Percentiles rank a stretch among this genome's conserved stretches.
These are phyloP conservation scores for Heliothis virescens DNA, from an alignment of 1,140 invertebrate genomes.

Conservation along the genomic window DNA sequence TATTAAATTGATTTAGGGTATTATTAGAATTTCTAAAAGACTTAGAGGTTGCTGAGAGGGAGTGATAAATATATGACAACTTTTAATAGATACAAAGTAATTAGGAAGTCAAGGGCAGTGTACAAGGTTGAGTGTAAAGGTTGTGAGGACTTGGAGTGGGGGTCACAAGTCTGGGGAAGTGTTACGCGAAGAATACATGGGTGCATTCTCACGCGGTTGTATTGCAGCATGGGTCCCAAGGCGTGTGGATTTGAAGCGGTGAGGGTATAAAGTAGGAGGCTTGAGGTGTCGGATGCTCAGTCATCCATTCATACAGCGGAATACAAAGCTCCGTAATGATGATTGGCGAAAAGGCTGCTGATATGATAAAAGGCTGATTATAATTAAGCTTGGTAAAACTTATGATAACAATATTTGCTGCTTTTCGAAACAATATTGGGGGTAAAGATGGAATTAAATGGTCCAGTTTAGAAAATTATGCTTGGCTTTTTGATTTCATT, in stretches of 20 bases:
- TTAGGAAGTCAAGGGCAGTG: too few relatives aligned
- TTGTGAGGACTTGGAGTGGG: conserved; percentile 87
- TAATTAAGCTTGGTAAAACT: too few relatives aligned
- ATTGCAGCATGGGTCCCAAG: conserved; percentile 93
- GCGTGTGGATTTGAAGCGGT: conserved; percentile 90
- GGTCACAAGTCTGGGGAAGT: conserved; percentile 90
- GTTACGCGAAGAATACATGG: conserved; percentile 89
- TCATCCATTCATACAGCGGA: conserved; percentile 89
- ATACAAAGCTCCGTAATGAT: conserved; percentile 88
- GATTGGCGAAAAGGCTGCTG: conserved; percentile 88
- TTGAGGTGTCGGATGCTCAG: conserved; percentile 91
- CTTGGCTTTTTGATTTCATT: neutral
- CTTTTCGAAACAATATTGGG: conserved; percentile 47
- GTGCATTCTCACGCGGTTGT: conserved; percentile 93
- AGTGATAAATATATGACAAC: too few relatives aligned
- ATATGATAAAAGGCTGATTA: conserved; percentile 87
- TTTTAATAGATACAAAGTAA: too few relatives aligned
- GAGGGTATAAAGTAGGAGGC: conserved; percentile 88
- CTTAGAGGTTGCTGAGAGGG: too few relatives aligned
- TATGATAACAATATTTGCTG: neutral
- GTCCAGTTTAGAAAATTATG: conserved; percentile 60
- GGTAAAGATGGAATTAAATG: neutral
- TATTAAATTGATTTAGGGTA: too few relatives aligned
- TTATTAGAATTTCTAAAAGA: too few relatives aligned
- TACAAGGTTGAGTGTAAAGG: too few relatives aligned